phyloP scores from a whole-genome alignment of 2,113 vertebrate genomes.

The Ovibos moschatus region DNA sequence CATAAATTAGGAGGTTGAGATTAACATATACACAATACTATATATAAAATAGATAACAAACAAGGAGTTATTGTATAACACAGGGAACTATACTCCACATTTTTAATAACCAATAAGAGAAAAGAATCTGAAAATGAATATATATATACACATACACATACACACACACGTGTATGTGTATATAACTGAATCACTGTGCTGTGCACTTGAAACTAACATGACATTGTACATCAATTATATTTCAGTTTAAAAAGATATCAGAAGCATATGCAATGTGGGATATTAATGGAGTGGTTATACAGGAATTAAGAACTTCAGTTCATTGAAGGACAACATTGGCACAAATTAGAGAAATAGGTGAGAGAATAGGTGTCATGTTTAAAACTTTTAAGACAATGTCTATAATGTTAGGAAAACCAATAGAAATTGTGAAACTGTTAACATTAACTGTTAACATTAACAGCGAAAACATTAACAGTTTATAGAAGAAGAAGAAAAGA shows the following conservation, averaged over 20 bases:
- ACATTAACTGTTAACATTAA: too few relatives aligned
- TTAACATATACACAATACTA: background rate
- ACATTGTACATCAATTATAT: background rate
- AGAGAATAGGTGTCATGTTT: background rate
- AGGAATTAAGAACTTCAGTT: background rate
- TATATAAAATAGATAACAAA: background rate
- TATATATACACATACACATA: rapidly evolving
- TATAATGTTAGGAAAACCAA: background rate
- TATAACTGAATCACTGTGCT: background rate
- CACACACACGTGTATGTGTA: background rate
- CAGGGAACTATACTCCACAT: background rate
- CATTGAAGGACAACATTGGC: background rate
- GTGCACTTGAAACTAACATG: background rate
- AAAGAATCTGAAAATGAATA: background rate
- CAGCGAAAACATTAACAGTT: background rate
- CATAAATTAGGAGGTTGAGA: background rate
- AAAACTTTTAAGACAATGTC: background rate
- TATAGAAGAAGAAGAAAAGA: background rate
- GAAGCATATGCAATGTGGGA: background rate
- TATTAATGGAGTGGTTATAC: background rate
- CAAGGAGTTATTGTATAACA: background rate
- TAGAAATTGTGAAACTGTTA: background rate
- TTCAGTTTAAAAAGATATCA: background rate
- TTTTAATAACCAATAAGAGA: background rate
- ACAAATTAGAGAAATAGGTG: background rate